These are phyloP conservation scores for Tribolium castaneum DNA, from an alignment of 1,140 invertebrate genomes.

Conservation along the genomic window DNA sequence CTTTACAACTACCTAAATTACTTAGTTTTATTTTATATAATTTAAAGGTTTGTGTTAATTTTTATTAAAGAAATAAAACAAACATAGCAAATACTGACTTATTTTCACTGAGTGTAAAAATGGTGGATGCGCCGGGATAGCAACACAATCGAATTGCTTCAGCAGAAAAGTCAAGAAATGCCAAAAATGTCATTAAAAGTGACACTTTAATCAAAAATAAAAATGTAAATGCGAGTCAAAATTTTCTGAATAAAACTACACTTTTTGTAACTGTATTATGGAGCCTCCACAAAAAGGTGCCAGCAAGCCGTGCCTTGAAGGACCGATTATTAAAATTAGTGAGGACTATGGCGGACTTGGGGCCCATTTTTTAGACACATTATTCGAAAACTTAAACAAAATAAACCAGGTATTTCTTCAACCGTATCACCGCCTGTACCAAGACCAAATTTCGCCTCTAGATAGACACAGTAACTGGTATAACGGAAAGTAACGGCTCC, in stretches of 20 bases:
- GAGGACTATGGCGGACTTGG: slow-evolving; percentile 21
- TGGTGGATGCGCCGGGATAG: too few species aligned
- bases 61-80: too few species aligned
- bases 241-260: not conserved
- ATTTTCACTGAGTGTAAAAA: too few species aligned
- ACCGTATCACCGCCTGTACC: not conserved
- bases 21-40: too few species aligned
- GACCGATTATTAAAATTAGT: not conserved
- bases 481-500: slow-evolving; percentile 55
- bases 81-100: too few species aligned
- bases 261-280: not conserved
- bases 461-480: slow-evolving; percentile 52
- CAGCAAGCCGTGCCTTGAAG: not conserved
- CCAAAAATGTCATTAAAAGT: too few species aligned
- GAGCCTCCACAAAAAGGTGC: not conserved
- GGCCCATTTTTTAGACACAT: not conserved
- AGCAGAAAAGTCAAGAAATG: too few species aligned
- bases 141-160: too few species aligned
- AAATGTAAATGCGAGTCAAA: not conserved
- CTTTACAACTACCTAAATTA: too few species aligned
- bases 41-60: too few species aligned
- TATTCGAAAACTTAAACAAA: slow-evolving; percentile 7
- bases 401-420: not conserved
- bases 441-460: slow-evolving; percentile 9
- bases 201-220: not conserved